A percentile compares a stretch with the other conserved stretches of the same genome.
Conservation (phyloP, 2,797 vertebrate species). For the Alcedo quadribrachys region DNA sequence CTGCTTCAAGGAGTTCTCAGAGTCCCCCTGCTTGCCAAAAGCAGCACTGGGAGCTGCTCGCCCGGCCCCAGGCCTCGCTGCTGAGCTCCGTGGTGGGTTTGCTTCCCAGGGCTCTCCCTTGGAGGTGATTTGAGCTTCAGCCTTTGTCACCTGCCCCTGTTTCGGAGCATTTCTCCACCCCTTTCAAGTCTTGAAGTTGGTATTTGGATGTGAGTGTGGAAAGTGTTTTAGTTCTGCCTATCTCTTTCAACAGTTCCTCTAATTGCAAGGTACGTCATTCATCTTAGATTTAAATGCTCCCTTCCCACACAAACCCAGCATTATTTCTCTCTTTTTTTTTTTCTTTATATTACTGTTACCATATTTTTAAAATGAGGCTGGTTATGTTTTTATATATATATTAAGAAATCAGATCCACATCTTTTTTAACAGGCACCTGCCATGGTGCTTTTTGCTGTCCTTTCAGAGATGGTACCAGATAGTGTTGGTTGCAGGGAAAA, state of each 20-base stretch:
- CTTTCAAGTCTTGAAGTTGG: neutral
- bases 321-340: slow-evolving; percentile 28
- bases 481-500: neutral
- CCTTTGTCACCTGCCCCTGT: slow-evolving; percentile 25
- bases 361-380: neutral
- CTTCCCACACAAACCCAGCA: slow-evolving; percentile 63
- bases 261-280: slow-evolving; percentile 61
- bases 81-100: neutral
- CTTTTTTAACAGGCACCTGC: neutral
- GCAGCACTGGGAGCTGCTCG: neutral
- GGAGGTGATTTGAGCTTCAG: slow-evolving; percentile 17
- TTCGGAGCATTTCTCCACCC: neutral
- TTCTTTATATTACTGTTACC: neutral
- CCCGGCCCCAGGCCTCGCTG: neutral
- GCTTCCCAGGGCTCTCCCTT: neutral
- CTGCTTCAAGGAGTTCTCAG: neutral
- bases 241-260: slow-evolving; percentile 51
- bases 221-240: slow-evolving; percentile 59
- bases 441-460: neutral
- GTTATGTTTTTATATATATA: neutral
- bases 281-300: slow-evolving; percentile 48
- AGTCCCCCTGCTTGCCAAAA: neutral
- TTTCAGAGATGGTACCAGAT: neutral
- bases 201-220: slow-evolving; percentile 4
- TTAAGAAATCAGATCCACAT: neutral